Evolutionary conservation across 2,113 vertebrate genomes (phyloP), one percentile per base, ranked within the genome.

Genomic region (Archocentrus centrarchus): DNA sequence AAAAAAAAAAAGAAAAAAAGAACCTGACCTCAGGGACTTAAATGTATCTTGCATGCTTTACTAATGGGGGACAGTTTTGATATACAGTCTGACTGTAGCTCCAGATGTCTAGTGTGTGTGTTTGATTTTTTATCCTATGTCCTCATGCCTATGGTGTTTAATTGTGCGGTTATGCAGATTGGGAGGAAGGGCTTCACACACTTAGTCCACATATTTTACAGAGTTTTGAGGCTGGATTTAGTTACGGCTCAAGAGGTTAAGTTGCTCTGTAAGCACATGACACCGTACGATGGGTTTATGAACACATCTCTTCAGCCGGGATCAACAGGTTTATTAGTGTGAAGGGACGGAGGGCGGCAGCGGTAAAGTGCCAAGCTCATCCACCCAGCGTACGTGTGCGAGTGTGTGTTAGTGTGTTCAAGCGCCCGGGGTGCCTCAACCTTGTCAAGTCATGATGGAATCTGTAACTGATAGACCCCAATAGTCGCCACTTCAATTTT

Each of bases 391-490:
- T 55, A 32, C 18, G 47, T 55, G 68, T 73, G 68, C 39, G 81
- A 24, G 58, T 35, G 41, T 27, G 75, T 59, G 59, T 55, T 77
- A 47, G 30, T 22, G 5, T 62, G 66, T 61, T 79, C 27, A 35
- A 61, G 73, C 58, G 47, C 20, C 85, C 70, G 83, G 79, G 84
- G 85, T 89, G 87, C 90, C 86, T 94, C 90, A 91, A 86, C 84
- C 93, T 81, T 93, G 90, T 94, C 89, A 87, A 79, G 83, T 84
- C 84, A 81, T 92, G 88, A 94, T 94, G 87, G 89, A 93, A 93
- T 92, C 89, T 93, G 79, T 92, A 90, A 93, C 87, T 93, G 82
- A 93, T 93, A 83, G 59, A 81, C 64, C 82, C 81, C 86, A 83
- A 90, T 88, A 91, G 89, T 61, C 86, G 84, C 92, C 70, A 85